Base-by-base conservation (phyloP, 1,140 invertebrate genomes). In the Drosophila takahashii region DNA sequence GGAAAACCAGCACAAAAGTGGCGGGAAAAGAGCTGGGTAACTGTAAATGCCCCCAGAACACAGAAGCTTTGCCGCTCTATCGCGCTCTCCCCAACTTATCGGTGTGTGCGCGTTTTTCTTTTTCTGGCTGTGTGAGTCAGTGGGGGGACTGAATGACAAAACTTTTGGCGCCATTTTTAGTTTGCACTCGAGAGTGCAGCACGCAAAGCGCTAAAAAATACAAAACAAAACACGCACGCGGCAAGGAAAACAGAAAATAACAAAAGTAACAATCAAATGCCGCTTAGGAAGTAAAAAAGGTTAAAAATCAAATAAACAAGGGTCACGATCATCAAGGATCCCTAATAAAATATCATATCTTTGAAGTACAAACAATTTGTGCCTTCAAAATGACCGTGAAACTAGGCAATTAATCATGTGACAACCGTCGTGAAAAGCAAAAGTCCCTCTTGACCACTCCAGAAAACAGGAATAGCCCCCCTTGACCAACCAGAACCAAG, bases 161-260 rank as follows among this genome's bases (percentile, higher is more conserved):
- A 89, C 54, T 87, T 83, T 87, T 87, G 84, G 83, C 83, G 83
- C 84, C 83, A 87, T 87, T 89, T 86, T 89, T 79, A 87, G 83
- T 87, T 79, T 72, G 66, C 67, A 61, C 69, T 89, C 76, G 79
- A 79, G 83, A 84, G 54, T 77, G 76, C 83, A 81, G 61, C 84
- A 72, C 67, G 77, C 83, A 87, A 86, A 83, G 75, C 78, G 71
- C 62, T 69, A 70, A 71, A 71, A 83, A 51, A 54, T 48, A 76
- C 29, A 85, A 65, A 41, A 45, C 51, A 61, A 80, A 77, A 37
- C 81, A 69, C 29, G 81, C 72, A 72, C 80, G 59, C 84, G 60
- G 34, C 67, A 57, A 53, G 37, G 47, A 27, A 71, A 71, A 47
- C 59, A 29, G 29, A 61, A 60, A 47, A 60, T n/a, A 52, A 54